phyloP scores from a whole-genome alignment of 1,140 invertebrate genomes.

The Myzus persicae region DNA sequence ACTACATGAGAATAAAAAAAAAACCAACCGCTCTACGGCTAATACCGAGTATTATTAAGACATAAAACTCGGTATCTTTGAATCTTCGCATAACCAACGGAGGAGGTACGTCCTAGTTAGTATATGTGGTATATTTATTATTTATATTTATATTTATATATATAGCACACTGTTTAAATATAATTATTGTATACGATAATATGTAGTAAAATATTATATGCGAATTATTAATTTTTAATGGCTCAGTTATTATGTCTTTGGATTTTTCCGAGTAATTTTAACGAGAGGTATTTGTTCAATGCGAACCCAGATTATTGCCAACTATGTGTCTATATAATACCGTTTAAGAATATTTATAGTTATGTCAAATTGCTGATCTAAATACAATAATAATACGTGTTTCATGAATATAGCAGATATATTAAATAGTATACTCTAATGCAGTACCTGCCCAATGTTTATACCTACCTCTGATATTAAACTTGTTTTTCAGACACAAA shows the following conservation, averaged over 20 bases:
- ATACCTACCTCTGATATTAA: neutral
- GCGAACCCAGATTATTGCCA: neutral
- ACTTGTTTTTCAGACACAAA: neutral
- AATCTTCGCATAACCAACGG: neutral
- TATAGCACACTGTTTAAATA: neutral
- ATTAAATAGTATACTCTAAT: neutral
- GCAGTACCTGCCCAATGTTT: neutral
- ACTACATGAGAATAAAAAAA: conserved; percentile 15
- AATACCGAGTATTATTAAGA: conserved; percentile 38
- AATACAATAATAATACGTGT: neutral
- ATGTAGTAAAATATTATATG: conserved; percentile 3
- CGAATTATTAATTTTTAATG: neutral
- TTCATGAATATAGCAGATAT: neutral
- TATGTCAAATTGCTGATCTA: neutral
- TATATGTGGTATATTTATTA: neutral
- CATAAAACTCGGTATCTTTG: conserved; percentile 33
- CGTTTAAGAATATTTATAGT: neutral
- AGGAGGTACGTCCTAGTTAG: neutral
- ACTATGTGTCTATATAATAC: too few species aligned
- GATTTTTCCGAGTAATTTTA: neutral
- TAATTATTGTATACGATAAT: neutral
- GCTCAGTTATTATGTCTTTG: neutral
- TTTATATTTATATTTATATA: neutral
- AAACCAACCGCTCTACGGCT: neutral
- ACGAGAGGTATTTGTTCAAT: neutral